phyloP scores from a whole-genome alignment of 2,113 vertebrate species.

The Fulica atra region DNA sequence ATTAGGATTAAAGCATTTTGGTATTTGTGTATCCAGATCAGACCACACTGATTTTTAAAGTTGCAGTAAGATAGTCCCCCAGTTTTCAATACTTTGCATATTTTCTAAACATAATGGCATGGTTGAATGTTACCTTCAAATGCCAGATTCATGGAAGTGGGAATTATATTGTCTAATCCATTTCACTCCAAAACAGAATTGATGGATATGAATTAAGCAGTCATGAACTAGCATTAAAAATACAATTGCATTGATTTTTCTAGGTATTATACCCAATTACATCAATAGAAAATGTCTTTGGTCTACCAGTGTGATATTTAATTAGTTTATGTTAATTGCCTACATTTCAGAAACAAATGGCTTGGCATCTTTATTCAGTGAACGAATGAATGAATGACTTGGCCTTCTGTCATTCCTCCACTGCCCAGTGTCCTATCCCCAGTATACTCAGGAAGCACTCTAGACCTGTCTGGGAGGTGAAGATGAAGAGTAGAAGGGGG shows the following conservation, averaged over 20 bases:
- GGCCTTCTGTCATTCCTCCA: not conserved
- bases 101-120: not conserved
- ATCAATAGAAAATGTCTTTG: not conserved
- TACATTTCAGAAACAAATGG: not conserved
- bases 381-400: not conserved
- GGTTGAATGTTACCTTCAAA: not conserved
- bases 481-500: not conserved
- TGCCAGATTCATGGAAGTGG: not conserved
- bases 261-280: not conserved
- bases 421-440: not conserved
- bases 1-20: not conserved
- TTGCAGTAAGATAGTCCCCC: not conserved
- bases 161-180: not conserved
- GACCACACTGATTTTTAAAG: not conserved
- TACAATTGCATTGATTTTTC: constrained; percentile 10
- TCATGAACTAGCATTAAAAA: not conserved
- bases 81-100: not conserved
- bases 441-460: accelerated
- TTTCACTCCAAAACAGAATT: not conserved
- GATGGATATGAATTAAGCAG: not conserved
- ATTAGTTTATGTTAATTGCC: constrained; percentile 1
- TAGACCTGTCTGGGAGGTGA: not conserved
- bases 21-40: not conserved
- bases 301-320: not conserved
- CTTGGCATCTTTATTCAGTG: not conserved